phyloP scores from a whole-genome alignment of 2,888 invertebrate genomes.

The Ptilodon capucinus region DNA sequence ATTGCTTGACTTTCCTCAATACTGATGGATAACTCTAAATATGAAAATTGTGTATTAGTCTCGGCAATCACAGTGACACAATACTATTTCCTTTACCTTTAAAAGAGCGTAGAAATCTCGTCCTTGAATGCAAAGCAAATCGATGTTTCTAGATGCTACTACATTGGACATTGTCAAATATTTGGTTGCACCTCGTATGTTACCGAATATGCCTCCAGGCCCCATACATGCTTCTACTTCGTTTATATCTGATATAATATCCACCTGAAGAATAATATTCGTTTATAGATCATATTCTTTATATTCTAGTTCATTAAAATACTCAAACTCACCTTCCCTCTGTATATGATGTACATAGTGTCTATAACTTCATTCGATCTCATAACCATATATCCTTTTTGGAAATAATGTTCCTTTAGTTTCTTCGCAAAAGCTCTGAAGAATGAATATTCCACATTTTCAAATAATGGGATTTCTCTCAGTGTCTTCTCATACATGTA shows the following conservation, averaged over 20 bases:
- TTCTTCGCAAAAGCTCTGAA: slow-evolving; percentile 79
- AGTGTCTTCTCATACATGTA: slow-evolving; percentile 80
- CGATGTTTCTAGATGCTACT: slow-evolving; percentile 73
- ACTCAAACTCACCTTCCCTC: slow-evolving; percentile 62
- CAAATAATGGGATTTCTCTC: slow-evolving; percentile 78
- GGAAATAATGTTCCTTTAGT: slow-evolving; percentile 67
- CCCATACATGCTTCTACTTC: slow-evolving; percentile 78
- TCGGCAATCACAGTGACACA: neutral
- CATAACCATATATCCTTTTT: slow-evolving; percentile 73
- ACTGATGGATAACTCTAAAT: slow-evolving; percentile 76
- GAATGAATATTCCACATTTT: slow-evolving; percentile 77
- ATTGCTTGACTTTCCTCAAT: slow-evolving; percentile 63
- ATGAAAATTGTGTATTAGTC: neutral
- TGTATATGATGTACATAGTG: slow-evolving; percentile 72
- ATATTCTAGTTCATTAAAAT: neutral
- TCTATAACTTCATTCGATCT: slow-evolving; percentile 69
- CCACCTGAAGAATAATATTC: slow-evolving; percentile 49
- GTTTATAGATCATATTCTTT: neutral
- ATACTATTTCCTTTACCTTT: slow-evolving; percentile 50
- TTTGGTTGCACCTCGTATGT: slow-evolving; percentile 66
- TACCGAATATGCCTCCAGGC: slow-evolving; percentile 77
- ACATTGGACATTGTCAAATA: slow-evolving; percentile 72
- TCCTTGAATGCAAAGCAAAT: slow-evolving; percentile 70
- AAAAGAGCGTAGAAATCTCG: slow-evolving; percentile 70
- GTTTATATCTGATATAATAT: slow-evolving; percentile 64